Conservation (phyloP, 2,888 invertebrate species). For the Brachypalpus laphriformis region DNA sequence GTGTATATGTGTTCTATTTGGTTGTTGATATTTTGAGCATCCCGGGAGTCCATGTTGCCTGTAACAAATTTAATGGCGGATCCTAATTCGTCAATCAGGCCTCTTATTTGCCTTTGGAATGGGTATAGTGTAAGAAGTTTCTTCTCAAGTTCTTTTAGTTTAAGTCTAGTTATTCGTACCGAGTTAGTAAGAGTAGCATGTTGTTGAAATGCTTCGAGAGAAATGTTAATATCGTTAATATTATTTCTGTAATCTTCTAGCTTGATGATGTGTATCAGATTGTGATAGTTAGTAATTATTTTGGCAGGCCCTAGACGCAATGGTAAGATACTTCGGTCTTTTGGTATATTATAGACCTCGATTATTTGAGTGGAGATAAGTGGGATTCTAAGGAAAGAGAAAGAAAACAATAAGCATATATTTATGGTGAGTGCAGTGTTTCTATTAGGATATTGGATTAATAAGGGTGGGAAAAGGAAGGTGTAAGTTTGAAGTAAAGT, state of each 20-base stretch:
- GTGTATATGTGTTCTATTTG: constrained; percentile 6
- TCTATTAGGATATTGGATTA: too few relatives aligned
- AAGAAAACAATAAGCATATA: not conserved
- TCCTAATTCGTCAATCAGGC: not conserved
- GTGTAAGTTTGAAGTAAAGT: not conserved
- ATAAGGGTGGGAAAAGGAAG: not conserved
- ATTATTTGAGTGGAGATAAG: not conserved
- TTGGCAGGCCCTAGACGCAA: constrained; percentile 29
- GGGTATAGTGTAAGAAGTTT: not conserved
- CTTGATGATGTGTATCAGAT: constrained; percentile 21
- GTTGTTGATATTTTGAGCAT: not conserved
- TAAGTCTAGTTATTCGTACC: not conserved
- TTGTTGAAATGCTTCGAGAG: not conserved
- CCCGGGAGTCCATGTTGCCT: constrained; percentile 7
- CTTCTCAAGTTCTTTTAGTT: not conserved
- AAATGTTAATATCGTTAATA: not conserved
- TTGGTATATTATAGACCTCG: not conserved
- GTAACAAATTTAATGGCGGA: constrained; percentile 10
- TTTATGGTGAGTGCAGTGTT: not conserved
- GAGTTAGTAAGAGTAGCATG: not conserved
- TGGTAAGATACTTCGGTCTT: constrained; percentile 8
- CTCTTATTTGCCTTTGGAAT: not conserved
- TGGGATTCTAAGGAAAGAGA: not conserved
- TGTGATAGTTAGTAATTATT: constrained; percentile 6
- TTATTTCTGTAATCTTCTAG: constrained; percentile 16